Conservation (phyloP, 2,797 vertebrate genomes). For the Chloroceryle amazona region DNA sequence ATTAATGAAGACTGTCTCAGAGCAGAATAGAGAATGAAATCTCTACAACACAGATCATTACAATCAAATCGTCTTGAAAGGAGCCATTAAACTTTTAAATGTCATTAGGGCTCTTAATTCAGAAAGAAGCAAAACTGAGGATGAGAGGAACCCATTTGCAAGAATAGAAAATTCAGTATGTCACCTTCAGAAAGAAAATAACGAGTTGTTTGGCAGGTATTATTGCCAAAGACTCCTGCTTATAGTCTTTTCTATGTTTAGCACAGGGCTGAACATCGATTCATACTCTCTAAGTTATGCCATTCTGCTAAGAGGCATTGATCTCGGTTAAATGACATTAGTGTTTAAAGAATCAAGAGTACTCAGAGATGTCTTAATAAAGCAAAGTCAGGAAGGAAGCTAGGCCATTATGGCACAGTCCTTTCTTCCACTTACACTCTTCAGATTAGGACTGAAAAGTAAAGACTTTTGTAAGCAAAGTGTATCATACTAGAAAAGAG, state of each 20-base stretch:
- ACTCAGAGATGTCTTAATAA: neutral
- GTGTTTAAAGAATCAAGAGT: neutral
- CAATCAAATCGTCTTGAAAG: neutral
- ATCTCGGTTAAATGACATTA: constrained; percentile 12
- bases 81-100: neutral
- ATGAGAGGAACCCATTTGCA: neutral
- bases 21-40: neutral
- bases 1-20: neutral
- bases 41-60: neutral
- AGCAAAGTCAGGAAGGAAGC: neutral
- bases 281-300: constrained; percentile 27
- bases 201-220: neutral
- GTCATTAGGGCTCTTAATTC: neutral
- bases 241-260: neutral
- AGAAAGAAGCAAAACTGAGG: neutral
- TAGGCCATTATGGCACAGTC: neutral
- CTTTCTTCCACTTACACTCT: neutral
- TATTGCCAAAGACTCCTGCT: neutral
- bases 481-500: neutral
- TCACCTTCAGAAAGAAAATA: constrained; percentile 1
- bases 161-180: neutral
- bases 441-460: neutral
- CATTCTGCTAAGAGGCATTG: constrained; percentile 28
- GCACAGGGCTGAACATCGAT: neutral
- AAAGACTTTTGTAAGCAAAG: neutral